These are phyloP conservation scores for Oreohelix idahoensis DNA, from an alignment of 1,140 invertebrate species.

Conservation along the genomic window DNA sequence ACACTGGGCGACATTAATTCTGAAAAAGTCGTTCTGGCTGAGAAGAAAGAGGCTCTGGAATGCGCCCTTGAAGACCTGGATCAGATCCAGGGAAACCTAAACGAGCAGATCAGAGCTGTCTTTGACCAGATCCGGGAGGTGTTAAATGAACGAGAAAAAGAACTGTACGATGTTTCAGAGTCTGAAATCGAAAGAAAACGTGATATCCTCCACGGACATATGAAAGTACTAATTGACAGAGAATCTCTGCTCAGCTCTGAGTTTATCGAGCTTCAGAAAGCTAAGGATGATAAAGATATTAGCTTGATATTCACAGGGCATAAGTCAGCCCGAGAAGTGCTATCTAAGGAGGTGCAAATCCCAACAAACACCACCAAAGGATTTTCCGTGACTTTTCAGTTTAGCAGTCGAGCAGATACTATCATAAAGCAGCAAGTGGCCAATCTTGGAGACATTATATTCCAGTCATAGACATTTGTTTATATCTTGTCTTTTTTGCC, in stretches of 20 bases:
- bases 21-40: conserved; percentile 49
- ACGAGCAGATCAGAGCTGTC: conserved; percentile 58
- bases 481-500: neutral
- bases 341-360: conserved; percentile 55
- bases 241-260: conserved; percentile 54
- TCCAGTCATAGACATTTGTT: conserved; percentile 35
- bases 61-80: conserved; percentile 60
- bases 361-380: conserved; percentile 57
- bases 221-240: conserved; percentile 52
- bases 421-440: conserved; percentile 54
- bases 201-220: conserved; percentile 54
- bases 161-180: conserved; percentile 61
- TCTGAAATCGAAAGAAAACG: conserved; percentile 62
- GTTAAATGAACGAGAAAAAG: conserved; percentile 62
- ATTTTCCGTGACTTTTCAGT: conserved; percentile 66
- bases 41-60: conserved; percentile 58
- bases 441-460: conserved; percentile 61
- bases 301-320: conserved; percentile 64
- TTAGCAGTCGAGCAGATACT: conserved; percentile 60
- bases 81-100: conserved; percentile 60
- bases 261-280: conserved; percentile 54
- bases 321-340: conserved; percentile 57
- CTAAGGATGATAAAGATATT: conserved; percentile 62
- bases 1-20: conserved; percentile 57
- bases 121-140: conserved; percentile 63